phyloP scores from a whole-genome alignment of 1,140 invertebrate genomes.

The Manduca sexta region DNA sequence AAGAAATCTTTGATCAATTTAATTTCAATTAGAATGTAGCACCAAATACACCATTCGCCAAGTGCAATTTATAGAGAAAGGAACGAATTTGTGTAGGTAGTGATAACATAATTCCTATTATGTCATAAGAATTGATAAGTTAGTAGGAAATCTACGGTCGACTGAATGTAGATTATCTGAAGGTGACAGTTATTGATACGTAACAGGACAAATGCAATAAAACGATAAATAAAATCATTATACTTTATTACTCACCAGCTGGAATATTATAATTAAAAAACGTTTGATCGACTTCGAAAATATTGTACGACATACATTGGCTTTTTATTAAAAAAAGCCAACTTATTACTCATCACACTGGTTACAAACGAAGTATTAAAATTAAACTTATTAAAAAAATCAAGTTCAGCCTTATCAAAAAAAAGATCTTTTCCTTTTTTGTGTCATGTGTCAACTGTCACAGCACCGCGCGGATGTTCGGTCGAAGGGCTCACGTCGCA shows the following conservation, averaged over 20 bases:
- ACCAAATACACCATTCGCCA: no score
- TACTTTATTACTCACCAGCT: conserved; percentile 64
- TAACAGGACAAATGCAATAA: conserved; percentile 22
- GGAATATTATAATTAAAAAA: conserved; percentile 65
- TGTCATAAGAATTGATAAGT: no score
- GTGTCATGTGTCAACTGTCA: conserved; percentile 51
- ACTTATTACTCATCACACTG: conserved; percentile 45
- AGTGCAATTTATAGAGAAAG: background rate
- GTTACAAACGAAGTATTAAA: conserved; percentile 57
- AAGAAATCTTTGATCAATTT: no score
- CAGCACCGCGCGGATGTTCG: conserved; percentile 43
- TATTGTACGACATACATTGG: conserved; percentile 53
- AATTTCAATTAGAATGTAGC: no score
- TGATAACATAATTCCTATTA: background rate
- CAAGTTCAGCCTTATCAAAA: conserved; percentile 69
- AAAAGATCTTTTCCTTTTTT: conserved; percentile 64
- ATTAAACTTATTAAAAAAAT: conserved; percentile 68
- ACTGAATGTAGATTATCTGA: background rate
- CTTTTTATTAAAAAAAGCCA: conserved; percentile 55
- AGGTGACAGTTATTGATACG: background rate
- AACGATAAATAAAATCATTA: conserved; percentile 33
- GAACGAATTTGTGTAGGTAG: background rate
- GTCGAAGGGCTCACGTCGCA: conserved; percentile 49
- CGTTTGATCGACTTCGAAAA: conserved; percentile 61
- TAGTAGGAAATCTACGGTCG: no score